Base-by-base conservation (phyloP, 2,888 invertebrate genomes). In the Neoaliturus tenellus region DNA sequence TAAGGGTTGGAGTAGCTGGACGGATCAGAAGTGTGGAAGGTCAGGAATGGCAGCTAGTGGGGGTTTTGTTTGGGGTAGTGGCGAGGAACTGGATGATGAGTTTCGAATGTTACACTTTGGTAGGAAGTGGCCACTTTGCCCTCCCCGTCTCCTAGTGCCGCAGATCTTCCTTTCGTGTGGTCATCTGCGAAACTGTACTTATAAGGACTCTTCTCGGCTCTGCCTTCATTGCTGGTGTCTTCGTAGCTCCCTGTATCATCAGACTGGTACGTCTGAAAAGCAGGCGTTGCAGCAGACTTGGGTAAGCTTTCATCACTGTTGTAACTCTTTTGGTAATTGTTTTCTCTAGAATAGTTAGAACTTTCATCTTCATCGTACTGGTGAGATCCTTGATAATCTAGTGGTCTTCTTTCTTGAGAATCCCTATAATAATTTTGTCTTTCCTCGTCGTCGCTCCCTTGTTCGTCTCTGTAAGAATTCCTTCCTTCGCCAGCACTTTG, bases 51-150 rank as follows among this genome's bases (percentile, higher is more conserved):
- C 69, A 69, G n/a, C 69, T 69, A 69, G 4, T 69, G 69, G 1
- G 35, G 35, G 5, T 69, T 69, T 17, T n/a, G n/a, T n/a, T 69
- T 33, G 69, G 35, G 35, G 20, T 69, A 69, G 23, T 75, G 39
- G 4, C 1, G 17, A 17, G 75, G 75, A 4, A 23, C 41, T 1
- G 75, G 75, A 23, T 75, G 44, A 17, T 78, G 78, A 0, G 78
- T 78, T 28, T 78, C 55, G 10, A 78, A 55, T 31, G 78, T 78
- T n/a, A 78, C 78, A 28, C 78, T 78, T 35, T 78, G 78, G 35
- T 78, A 78, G 31, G 78, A 78, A 1, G 78, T 78, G 28, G 78
- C 78, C 4, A 78, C 31, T 8, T 78, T 78, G 0, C 55, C 78
- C 1, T 33, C 78, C 35, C 78, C 78, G 14, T 35, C 78, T 28